Base-by-base conservation (phyloP, 2,888 invertebrate genomes). In the Notodonta ziczac region DNA sequence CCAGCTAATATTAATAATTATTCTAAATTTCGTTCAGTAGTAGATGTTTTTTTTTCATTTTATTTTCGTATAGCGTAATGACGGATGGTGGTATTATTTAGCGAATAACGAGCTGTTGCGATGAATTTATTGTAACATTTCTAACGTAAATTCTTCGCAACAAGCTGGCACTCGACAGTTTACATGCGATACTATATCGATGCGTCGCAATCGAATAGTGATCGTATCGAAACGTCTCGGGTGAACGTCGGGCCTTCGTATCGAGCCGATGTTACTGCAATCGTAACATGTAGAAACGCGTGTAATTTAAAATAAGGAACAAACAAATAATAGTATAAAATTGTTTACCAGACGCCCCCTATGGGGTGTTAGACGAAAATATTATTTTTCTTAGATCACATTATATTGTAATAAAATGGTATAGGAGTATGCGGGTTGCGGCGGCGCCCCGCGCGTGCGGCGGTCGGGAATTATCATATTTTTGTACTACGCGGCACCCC, bases 371-470 rank as follows among this genome's bases (percentile, higher is more conserved):
- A 93, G 93, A 89, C 91, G 90, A 90, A 90, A 89, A 93, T 92
- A 92, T 93, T 93, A 93, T 93, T 93, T 93, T 93, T 93, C 93
- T 92, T 93, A 93, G 93, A 92, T 90, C 91, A 91, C 91, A 92
- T 87, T 93, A 93, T 93, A 93, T 93, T 91, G 90, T 92, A 91
- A 89, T 88, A 86, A 91, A 89, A 88, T 76, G 88, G 84, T 89
- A 87, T 87, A 87, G 86, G 84, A 85, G 87, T 89, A 87, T 83
- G 88, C 63, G 76, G 62, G 69, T 66, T 68, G 70, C 65, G 63
- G 65, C 62, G 73, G 60, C 64, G 67, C 69, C 66, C 64, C 71
- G 61, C 56, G 75, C 66, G 62, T 67, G 78, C 78, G 78, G 75
- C 81, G 80, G 75, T 76, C 78, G 78, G 79, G 76, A 84, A 86